Base-by-base conservation (phyloP, 2,888 invertebrate genomes). In the Hesperia comma region DNA sequence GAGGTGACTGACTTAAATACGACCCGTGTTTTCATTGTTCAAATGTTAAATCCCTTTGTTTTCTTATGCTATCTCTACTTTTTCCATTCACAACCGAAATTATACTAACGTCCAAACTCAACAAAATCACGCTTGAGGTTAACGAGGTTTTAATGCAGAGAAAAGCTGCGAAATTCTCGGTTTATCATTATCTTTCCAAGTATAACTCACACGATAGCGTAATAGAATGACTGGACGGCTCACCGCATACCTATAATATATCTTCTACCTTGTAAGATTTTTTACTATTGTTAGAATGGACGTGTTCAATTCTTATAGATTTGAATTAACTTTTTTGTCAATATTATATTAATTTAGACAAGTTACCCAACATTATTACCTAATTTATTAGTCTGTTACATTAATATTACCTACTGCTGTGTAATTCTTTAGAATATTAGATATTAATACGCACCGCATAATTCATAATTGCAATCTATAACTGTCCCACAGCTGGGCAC, bases 121-220 rank as follows among this genome's bases (percentile, higher is more conserved):
- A 74, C 78, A 77, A 79, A 81, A 82, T 81, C 85, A 84, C 54
- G 69, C 62, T 68, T 66, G 55, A 46, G 78, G 83, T 86, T 90
- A 89, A 90, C 85, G 90, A 89, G 89, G 80, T 87, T 90, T 90
- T 90, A 90, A 90, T 90, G 90, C 79, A 79, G 79, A 81, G 79
- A 76, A 78, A 79, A 79, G 81, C 79, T 74, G 79, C 76, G 78
- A 81, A 49, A 80, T 79, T 79, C 83, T 68, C 69, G 71, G 81
- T 82, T 87, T 90, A 90, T 90, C 89, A 82, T 80, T 85, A 90
- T 90, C 89, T 80, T 49, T 55, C 63, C 67, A 68, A 67, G 68
- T 67, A 68, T 73, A 67, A 67, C 68, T 73, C 69, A 70, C 64
- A 62, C 58, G 71, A 71, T 85, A 80, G 71, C 79, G 73, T 79